phyloP scores from a whole-genome alignment of 1,140 invertebrate species.

The Orchesella cincta region DNA sequence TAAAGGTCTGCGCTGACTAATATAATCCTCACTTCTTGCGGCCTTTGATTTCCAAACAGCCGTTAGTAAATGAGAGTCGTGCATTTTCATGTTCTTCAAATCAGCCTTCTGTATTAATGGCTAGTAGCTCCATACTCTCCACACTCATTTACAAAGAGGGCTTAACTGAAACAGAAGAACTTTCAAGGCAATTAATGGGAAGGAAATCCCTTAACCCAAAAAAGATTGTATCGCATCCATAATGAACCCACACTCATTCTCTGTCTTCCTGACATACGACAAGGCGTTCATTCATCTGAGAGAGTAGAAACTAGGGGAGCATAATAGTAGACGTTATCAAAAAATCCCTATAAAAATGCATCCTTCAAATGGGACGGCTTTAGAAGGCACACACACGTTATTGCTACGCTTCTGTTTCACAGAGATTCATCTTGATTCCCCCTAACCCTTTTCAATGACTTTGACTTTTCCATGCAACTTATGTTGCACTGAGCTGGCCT shows the following conservation, averaged over 20 bases:
- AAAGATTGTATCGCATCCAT: constrained; percentile 25
- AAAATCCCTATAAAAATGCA: constrained; percentile 20
- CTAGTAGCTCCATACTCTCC: too few relatives aligned
- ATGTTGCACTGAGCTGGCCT: background rate
- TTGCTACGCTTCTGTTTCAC: background rate
- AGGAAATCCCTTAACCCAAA: constrained; percentile 19
- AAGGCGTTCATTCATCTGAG: constrained; percentile 22
- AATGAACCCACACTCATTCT: constrained; percentile 26
- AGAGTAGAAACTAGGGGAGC: background rate
- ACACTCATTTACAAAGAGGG: constrained; percentile 16
- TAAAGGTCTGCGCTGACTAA: too few relatives aligned
- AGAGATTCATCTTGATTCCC: constrained; percentile 6
- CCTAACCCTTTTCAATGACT: background rate
- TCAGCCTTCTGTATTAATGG: too few relatives aligned
- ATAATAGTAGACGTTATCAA: background rate
- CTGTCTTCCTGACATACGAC: constrained; percentile 12
- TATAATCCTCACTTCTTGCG: too few relatives aligned
- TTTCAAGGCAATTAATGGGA: constrained; percentile 20
- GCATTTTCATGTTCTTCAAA: too few relatives aligned
- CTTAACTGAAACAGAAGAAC: constrained; percentile 24
- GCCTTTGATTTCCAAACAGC: too few relatives aligned
- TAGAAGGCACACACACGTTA: too few relatives aligned
- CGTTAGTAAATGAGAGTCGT: too few relatives aligned
- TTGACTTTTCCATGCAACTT: constrained; percentile 9
- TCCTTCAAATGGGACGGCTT: background rate